Evolutionary conservation across 2,113 vertebrate species (phyloP), one percentile per base, ranked within the genome.

Genomic region (Pseudorhombus dupliciocellatus): DNA sequence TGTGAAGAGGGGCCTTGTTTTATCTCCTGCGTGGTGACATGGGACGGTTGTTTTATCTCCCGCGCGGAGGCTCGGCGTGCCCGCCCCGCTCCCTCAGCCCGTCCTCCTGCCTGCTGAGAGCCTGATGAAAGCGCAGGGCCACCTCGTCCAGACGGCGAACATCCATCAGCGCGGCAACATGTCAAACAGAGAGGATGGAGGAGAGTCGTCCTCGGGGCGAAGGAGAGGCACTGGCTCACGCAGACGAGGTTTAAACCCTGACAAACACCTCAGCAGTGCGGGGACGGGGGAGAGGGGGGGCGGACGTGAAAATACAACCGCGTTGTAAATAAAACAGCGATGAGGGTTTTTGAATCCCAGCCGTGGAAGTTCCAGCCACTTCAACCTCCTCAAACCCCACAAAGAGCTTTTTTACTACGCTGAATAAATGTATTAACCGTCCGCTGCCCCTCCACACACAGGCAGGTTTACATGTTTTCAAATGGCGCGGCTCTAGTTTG

Each of bases 31-130:
- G 50, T 52, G 79, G 85, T 89, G 86, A 91, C 90, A 85, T 64
- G 77, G 84, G 86, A 84, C 65, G 87, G 81, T 83, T 85, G 86
- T 90, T 90, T 91, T 88, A 91, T 92, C 89, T 89, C 82, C 72
- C 2, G 57, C 7, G 31, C 15, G 1, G 61, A 80, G 62, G 67
- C 62, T 48, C 21, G 70, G 34, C 77, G 75, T 56, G 83, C 68
- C 68, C 81, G 28, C 9, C 54, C 81, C 12, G 9, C 70, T 52
- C 64, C 50, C 51, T 55, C 48, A 15, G 65, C 67, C 70, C 51
- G 48, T 71, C 85, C 22, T 70, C 40, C 71, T 40, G 72, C 77
- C 79, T 55, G 80, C 81, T 54, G 80, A 76, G 73, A 62, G 55
- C 54, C 82, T 88, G 92, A 93, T 91, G 86, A 92, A 93, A 91